Evolutionary conservation across 2,113 vertebrate species (phyloP), one percentile per base, ranked within the genome.

Genomic region (Bambusicola thoracicus): DNA sequence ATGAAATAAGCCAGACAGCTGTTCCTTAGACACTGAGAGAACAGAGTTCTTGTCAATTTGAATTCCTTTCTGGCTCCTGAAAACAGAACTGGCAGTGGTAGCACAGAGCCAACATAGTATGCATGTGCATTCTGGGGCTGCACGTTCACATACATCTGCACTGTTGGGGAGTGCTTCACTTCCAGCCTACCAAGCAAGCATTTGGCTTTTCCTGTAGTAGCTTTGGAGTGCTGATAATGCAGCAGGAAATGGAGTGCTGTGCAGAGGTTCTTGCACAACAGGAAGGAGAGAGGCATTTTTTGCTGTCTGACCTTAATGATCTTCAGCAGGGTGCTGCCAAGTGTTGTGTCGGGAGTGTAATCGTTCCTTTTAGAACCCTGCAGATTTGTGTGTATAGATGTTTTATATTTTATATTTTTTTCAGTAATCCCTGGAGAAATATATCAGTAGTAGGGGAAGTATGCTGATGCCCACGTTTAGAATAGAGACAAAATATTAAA

Each of bases 101-200:
- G 81, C 85, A 85, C 79, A 93, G 89, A 93, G 89, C 66, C 84
- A 82, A 82, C 94, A 78, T 56, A 83, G 62, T 70, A 77, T 91
- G 88, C 56, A 25, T 72, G 79, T 84, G 82, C 86, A 40, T 79
- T 82, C 77, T 80, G 51, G 56, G 73, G 63, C 87, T 80, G 90
- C 93, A 72, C 63, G 32, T 90, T 83, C 93, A 56, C 79, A 46
- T 87, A 91, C 88, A 86, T 93, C 91, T 93, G 89, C 91, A n/a
- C 77, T 7, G 36, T 0, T 38, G 41, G 58, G 72, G 76, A 51
- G 68, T 76, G 62, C 75, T 87, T 87, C 83, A 70, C 58, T 72
- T 51, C 83, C 74, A 90, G 83, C 83, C 65, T 90, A 77, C 75
- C 68, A 87, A 76, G 74, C 16, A 36, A 73, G 51, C 27, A 29